Conservation (phyloP, 2,888 invertebrate genomes). For the Drosophila formosana region DNA sequence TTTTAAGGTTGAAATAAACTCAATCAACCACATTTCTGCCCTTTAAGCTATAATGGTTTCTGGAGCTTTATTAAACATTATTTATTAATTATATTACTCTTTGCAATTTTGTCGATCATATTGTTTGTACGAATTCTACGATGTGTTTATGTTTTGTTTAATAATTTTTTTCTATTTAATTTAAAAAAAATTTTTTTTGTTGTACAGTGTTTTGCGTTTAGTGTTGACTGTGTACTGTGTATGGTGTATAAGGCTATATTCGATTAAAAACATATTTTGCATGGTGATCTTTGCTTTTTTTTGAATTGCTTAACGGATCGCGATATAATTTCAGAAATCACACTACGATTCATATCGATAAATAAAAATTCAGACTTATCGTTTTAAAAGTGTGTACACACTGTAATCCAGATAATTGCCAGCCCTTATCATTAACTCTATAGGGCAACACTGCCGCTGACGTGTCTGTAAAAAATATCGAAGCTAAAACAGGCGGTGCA, state of each 20-base stretch:
- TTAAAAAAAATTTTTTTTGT: not conserved
- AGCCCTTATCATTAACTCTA: conserved; percentile 26
- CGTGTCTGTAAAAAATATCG: conserved; percentile 81
- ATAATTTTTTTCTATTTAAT: too few relatives aligned
- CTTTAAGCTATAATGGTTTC: too few relatives aligned
- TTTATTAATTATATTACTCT: too few relatives aligned
- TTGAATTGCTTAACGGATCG: not conserved
- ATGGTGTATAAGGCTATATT: not conserved
- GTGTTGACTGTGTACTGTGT: not conserved
- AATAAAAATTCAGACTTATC: not conserved
- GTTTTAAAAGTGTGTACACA: conserved; percentile 16
- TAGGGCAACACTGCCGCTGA: conserved; percentile 73
- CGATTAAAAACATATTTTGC: not conserved
- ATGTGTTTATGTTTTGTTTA: too few relatives aligned
- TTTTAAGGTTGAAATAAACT: too few relatives aligned
- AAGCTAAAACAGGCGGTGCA: conserved; percentile 67
- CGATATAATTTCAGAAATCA: not conserved
- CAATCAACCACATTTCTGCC: too few relatives aligned
- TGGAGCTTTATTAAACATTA: too few relatives aligned
- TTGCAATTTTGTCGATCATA: too few relatives aligned
- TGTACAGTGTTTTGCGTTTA: not conserved
- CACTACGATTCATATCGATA: conserved; percentile 5
- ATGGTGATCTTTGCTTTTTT: not conserved
- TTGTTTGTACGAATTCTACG: too few relatives aligned
- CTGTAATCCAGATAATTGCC: not conserved